Evolutionary conservation across 2,888 invertebrate genomes (phyloP).

Genomic region (Cancer borealis): DNA sequence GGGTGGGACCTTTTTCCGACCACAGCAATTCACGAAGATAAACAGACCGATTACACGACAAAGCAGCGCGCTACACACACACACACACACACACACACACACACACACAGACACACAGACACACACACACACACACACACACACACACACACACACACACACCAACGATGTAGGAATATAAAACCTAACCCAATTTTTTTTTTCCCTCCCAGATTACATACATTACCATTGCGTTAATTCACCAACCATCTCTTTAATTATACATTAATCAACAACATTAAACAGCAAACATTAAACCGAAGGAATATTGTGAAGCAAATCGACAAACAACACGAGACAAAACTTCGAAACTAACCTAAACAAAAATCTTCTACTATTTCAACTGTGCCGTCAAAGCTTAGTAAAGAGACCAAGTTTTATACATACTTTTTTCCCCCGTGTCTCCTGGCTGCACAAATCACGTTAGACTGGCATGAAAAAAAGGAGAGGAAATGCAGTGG

Average conservation of each 20-base stretch:
- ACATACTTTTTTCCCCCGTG: not conserved
- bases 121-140: conserved; percentile 13
- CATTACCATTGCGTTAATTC: not conserved
- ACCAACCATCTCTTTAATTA: not conserved
- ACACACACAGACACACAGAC: not conserved
- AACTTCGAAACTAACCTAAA: not conserved
- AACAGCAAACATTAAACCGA: not conserved
- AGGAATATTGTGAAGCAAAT: not conserved
- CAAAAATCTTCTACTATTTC: not conserved
- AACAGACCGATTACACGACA: conserved; percentile 1
- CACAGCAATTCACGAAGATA: conserved; percentile 20
- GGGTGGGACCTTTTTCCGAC: not conserved
- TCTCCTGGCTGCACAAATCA: not conserved
- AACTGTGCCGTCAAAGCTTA: not conserved
- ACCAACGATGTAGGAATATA: not conserved
- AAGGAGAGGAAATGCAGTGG: not conserved
- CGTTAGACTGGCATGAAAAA: not conserved
- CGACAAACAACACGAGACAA: not conserved
- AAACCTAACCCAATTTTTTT: not conserved
- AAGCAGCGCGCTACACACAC: not conserved
- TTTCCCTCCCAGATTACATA: not conserved
- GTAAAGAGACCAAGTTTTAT: not conserved
- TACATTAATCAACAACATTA: not conserved
- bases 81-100: not conserved
- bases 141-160: not conserved